Base-by-base conservation (phyloP, 2,113 vertebrate species). In the Motacilla alba region DNA sequence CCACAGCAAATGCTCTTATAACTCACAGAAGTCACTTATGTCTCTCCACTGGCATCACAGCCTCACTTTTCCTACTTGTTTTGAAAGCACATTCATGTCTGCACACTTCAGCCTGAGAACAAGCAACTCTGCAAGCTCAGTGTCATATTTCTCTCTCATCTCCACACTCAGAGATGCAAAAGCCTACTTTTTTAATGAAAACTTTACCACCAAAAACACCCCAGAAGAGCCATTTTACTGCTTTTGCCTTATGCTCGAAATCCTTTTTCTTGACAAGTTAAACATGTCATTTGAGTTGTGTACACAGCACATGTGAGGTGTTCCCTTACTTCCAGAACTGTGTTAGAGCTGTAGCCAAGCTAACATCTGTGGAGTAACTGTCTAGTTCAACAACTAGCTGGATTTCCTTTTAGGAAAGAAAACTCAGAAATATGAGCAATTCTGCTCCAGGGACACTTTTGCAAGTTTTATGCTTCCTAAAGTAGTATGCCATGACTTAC, bases 161-260 rank as follows among this genome's bases (percentile, higher is more conserved):
- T 86, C 33, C 52, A 94, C 78, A 92, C 13, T 35, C 62, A 87
- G 53, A 69, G 23, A 73, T 55, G 52, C 20, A 88, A 91, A 88
- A 66, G 7, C 3, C 15, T 31, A 0, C 30, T 27, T 35, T 19
- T 68, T 44, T 9, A 4, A 72, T 41, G 23, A 50, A 73, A 83
- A 53, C 41, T 73, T 89, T 66, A 24, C 77, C 82, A 66, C 67
- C 47, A 87, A 75, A 87, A 87, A 33, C 1, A 9, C 68, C 83
- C 60, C 69, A 72, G 46, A 84, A 80, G 24, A 64, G 47, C 4
- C 49, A 69, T 83, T 93, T 92, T 24, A 50, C 52, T 68, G 33
- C 33, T 81, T 64, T 81, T 90, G 86, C 66, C 86, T 94, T 93
- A 73, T 80, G 83, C 44, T 92, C 68, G 86, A 91, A 91, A 74